Evolutionary conservation across 2,113 vertebrate genomes (phyloP), one percentile per base, ranked within the genome.

Genomic region (Phyllostomus hastatus): DNA sequence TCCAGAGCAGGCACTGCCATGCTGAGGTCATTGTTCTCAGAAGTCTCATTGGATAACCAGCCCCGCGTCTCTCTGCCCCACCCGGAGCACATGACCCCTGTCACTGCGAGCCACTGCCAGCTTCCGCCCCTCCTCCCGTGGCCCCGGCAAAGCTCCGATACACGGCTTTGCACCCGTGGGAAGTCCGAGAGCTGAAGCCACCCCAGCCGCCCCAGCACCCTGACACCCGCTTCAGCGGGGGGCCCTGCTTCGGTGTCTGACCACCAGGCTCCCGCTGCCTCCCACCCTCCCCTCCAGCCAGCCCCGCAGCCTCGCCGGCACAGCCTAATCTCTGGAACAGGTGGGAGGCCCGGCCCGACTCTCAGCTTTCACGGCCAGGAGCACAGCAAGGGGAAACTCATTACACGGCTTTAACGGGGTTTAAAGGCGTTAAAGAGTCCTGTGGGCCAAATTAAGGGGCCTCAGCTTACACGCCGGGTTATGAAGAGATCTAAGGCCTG

Each of bases 391-490:
- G 69, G 50, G 15, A 97, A 95, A 82, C 95, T 97, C 95, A 92
- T 97, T 90, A 97, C 92, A 28, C 64, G 64, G 88, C 33, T 93
- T 97, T 97, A 92, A 76, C 22, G 5, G 95, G 95, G 31, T 97
- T 97, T 97, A 76, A 88, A 97, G 73, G 88, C 3, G 48, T 95
- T 98, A 97, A 92, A 93, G 66, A 93, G 92, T 94, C 91, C 90
- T 97, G 11, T 28, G 97, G 94, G 96, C 91, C 79, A 98, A 98
- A 97, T 97, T 87, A 98, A 96, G 90, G 83, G 95, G 72, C 95
- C 91, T 96, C 28, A 17, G 57, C 93, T 97, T 95, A 93, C 78
- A 96, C 90, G 92, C 84, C 66, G 85, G 79, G 96, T 67, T 97
- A 89, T 79, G 95, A 93, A 76, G 93, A 97, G 64, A 96, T 86